A percentile compares a stretch with the other conserved stretches of the same genome.
phyloP scores from a whole-genome alignment of 2,797 vertebrate species.

The Champsocephalus esox region DNA sequence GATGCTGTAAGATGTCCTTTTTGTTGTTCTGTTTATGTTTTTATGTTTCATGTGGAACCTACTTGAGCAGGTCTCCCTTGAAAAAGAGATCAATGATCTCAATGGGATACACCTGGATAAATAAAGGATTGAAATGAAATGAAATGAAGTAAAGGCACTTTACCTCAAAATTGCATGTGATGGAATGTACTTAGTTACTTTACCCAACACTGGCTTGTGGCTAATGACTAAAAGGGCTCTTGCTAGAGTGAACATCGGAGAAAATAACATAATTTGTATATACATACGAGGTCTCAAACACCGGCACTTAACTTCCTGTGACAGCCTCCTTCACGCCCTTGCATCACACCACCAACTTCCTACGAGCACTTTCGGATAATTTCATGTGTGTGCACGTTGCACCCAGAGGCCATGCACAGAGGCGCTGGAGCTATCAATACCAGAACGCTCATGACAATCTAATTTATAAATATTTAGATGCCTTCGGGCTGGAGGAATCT shows the following conservation, averaged over 20 bases:
- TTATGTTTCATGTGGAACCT: too few relatives aligned
- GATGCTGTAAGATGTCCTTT: too few relatives aligned
- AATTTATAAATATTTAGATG: constrained; percentile 60
- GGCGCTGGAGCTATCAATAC: constrained; percentile 54
- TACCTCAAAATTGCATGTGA: constrained; percentile 5
- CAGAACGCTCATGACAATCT: constrained; percentile 48
- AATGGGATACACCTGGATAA: too few relatives aligned
- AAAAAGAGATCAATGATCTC: too few relatives aligned
- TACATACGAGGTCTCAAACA: constrained; percentile 7
- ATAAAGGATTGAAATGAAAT: too few relatives aligned
- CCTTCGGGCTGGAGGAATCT: constrained; percentile 42
- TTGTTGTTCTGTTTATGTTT: too few relatives aligned
- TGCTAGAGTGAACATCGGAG: constrained; percentile 28
- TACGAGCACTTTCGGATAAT: constrained; percentile 24
- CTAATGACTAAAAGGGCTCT: constrained; percentile 33
- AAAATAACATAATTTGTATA: constrained; percentile 26
- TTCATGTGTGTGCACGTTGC: constrained; percentile 34
- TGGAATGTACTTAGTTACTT: constrained; percentile 14
- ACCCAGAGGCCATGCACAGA: constrained; percentile 35
- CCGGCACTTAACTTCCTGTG: constrained; percentile 44
- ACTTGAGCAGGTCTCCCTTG: too few relatives aligned
- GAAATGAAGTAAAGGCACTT: constrained; percentile 4
- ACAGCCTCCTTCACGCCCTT: constrained; percentile 54
- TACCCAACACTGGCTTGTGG: constrained; percentile 11
- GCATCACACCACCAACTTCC: constrained; percentile 50